Conservation (phyloP, 2,888 invertebrate genomes). For the Oxystoma pomonae region DNA sequence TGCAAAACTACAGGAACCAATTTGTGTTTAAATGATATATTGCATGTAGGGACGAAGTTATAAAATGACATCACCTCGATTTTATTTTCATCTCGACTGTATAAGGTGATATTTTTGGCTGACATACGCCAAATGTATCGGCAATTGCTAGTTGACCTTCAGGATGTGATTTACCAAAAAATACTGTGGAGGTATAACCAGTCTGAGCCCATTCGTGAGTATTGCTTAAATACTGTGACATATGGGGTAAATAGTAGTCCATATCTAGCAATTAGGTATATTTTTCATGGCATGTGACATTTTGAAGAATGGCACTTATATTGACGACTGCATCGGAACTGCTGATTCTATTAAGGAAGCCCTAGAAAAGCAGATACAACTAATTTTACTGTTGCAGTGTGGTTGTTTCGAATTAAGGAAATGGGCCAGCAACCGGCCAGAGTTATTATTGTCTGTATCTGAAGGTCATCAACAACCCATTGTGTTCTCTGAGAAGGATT, state of each 20-base stretch:
- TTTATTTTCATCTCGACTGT: slow-evolving; percentile 1
- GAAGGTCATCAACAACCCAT: neutral
- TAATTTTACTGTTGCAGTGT: neutral
- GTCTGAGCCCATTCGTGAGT: slow-evolving; percentile 8
- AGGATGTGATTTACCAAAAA: slow-evolving; percentile 8
- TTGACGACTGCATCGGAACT: slow-evolving; percentile 9
- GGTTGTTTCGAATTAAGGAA: slow-evolving; percentile 9
- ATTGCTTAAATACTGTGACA: slow-evolving; percentile 8
- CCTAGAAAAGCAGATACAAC: slow-evolving; percentile 3
- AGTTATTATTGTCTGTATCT: neutral
- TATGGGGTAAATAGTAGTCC: slow-evolving; percentile 11
- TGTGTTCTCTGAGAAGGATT: neutral
- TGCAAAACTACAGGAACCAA: too few relatives aligned
- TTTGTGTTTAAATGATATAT: too few relatives aligned
- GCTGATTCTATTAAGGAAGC: neutral
- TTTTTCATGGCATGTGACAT: slow-evolving; percentile 5
- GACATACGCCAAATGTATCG: slow-evolving; percentile 11
- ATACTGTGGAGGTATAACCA: slow-evolving; percentile 12
- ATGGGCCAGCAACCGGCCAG: slow-evolving; percentile 9
- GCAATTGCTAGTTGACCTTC: slow-evolving; percentile 3
- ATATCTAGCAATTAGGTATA: slow-evolving; percentile 1
- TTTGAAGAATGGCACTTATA: slow-evolving; percentile 1
- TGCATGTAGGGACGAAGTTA: slow-evolving; percentile 8
- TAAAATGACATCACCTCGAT: slow-evolving; percentile 7
- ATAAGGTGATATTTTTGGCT: slow-evolving; percentile 7